phyloP scores from a whole-genome alignment of 2,888 invertebrate species.

The Mesorhabditis belari region DNA sequence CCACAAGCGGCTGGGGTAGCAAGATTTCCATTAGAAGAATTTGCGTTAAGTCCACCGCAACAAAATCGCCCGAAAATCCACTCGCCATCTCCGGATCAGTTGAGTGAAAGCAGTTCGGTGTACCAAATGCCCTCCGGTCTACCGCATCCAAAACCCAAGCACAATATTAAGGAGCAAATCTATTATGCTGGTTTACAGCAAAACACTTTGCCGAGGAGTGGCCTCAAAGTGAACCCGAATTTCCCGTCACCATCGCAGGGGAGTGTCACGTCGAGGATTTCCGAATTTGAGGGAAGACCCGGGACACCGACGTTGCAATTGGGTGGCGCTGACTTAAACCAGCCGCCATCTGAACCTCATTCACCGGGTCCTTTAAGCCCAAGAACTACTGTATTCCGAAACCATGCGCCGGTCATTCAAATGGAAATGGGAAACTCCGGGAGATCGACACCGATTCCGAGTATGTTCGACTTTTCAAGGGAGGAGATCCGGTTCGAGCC shows the following conservation, averaged over 20 bases:
- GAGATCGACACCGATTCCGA: background rate
- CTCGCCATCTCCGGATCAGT: constrained; percentile 31
- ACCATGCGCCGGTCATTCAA: constrained; percentile 47
- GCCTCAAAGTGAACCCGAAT: constrained; percentile 20
- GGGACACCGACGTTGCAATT: constrained; percentile 34
- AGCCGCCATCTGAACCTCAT: background rate
- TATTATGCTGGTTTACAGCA: constrained; percentile 22
- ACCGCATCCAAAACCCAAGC: constrained; percentile 51
- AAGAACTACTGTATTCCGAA: constrained; percentile 45
- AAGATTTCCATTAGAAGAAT: constrained; percentile 42
- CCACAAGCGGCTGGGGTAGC: constrained; percentile 5
- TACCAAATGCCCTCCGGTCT: constrained; percentile 38
- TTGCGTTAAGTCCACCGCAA: constrained; percentile 29
- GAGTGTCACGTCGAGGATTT: constrained; percentile 45
- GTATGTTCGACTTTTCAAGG: background rate
- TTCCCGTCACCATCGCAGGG: constrained; percentile 47
- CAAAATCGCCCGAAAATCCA: constrained; percentile 16
- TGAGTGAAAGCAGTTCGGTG: constrained; percentile 26
- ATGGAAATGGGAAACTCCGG: constrained; percentile 27
- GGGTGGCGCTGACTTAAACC: constrained; percentile 4
- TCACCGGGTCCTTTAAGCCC: constrained; percentile 39
- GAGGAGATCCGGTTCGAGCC: background rate
- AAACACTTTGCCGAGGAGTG: background rate
- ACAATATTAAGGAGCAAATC: constrained; percentile 51
- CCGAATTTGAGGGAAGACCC: constrained; percentile 44